Percentiles rank a stretch among this genome's conserved stretches.
These are phyloP conservation scores for Panagrolaimus sp. DNA, from an alignment of 1,140 invertebrate genomes.

Conservation along the genomic window DNA sequence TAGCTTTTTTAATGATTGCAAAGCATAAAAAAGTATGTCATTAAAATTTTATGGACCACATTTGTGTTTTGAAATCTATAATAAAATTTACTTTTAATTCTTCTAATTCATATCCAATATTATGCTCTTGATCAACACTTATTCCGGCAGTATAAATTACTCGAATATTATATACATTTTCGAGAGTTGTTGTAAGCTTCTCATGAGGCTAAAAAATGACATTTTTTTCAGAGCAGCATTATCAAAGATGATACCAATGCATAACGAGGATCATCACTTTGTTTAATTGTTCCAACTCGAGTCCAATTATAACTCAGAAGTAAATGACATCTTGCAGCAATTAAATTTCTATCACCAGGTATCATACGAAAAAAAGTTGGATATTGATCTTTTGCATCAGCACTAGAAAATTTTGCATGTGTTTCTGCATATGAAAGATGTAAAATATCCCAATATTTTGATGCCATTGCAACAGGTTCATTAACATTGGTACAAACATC, in stretches of 20 bases:
- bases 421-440: conserved; percentile 96
- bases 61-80: background rate
- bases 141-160: conserved; percentile 87
- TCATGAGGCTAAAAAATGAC: conserved; percentile 72
- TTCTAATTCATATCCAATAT: conserved; percentile 65
- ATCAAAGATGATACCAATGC: conserved; percentile 68
- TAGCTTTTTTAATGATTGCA: too few relatives aligned
- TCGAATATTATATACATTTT: conserved; percentile 68
- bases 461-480: conserved; percentile 92
- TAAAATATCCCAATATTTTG: conserved; percentile 88
- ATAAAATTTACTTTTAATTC: conserved; percentile 69
- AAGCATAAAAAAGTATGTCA: too few relatives aligned
- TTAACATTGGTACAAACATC: conserved; percentile 92
- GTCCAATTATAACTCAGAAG: conserved; percentile 92
- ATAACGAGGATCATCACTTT: conserved; percentile 82
- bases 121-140: conserved; percentile 74
- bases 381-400: conserved; percentile 74
- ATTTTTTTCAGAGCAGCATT: conserved; percentile 14
- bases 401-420: conserved; percentile 92
- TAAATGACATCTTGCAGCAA: conserved; percentile 78
- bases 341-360: conserved; percentile 90
- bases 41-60: background rate
- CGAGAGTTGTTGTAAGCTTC: conserved; percentile 78
- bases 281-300: conserved; percentile 88
- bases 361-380: conserved; percentile 71